Conservation (phyloP, 2,888 invertebrate species). For the Trissolcus brochymenae region DNA sequence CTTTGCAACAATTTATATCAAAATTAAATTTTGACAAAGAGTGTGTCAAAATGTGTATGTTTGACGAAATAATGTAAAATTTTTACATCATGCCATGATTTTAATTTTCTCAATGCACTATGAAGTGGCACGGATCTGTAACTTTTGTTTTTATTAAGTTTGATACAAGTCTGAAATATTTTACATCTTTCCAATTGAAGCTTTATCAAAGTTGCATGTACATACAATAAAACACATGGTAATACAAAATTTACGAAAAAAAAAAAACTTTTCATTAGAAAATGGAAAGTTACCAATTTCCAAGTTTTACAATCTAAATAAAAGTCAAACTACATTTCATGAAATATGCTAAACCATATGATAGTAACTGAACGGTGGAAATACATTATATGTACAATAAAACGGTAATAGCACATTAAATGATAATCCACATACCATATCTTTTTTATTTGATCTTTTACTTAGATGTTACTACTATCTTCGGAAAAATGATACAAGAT, state of each 20-base stretch:
- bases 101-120: too few species aligned
- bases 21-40: too few species aligned
- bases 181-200: too few species aligned
- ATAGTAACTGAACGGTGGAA: constrained; percentile 51
- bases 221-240: not conserved
- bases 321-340: constrained; percentile 35
- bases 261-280: constrained; percentile 9
- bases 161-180: too few species aligned
- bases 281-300: constrained; percentile 16
- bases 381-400: constrained; percentile 69
- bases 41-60: too few species aligned
- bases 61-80: too few species aligned
- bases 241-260: constrained; percentile 1
- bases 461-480: constrained; percentile 27
- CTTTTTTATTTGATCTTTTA: constrained; percentile 63
- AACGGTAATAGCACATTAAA: constrained; percentile 70
- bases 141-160: too few species aligned
- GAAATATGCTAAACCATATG: constrained; percentile 33
- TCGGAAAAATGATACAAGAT: constrained; percentile 30
- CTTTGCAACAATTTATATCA: too few species aligned
- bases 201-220: not conserved
- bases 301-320: constrained; percentile 38
- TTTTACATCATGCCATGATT: too few species aligned
- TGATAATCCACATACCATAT: constrained; percentile 66
- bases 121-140: not conserved